phyloP scores from a whole-genome alignment of 2,797 vertebrate genomes.

The Leucoraja ocellata region DNA sequence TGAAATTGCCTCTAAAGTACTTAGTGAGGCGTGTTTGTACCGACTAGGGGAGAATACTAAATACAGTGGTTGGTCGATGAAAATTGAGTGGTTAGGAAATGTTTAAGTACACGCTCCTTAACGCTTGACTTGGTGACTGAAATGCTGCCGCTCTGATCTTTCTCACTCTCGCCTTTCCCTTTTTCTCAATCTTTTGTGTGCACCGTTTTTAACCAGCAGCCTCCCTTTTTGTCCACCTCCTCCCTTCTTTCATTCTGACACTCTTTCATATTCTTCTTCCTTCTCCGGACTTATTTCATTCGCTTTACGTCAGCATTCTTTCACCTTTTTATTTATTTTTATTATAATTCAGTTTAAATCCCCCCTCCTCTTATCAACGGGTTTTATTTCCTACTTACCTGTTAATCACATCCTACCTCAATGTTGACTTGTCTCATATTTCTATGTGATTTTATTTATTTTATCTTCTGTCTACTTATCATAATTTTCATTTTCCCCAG shows the following conservation, averaged over 20 bases:
- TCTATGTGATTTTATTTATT: background rate
- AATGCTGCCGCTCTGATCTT: slow-evolving; percentile 34
- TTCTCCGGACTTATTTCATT: slow-evolving; percentile 38
- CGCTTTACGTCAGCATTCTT: slow-evolving; percentile 34
- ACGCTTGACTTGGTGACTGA: slow-evolving; percentile 43
- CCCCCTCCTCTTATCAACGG: slow-evolving; percentile 48
- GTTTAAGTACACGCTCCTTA: slow-evolving; percentile 55
- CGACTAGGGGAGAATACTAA: slow-evolving; percentile 66
- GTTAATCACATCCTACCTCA: background rate
- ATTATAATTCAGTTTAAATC: slow-evolving; percentile 40
- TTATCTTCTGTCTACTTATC: background rate
- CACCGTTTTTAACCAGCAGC: slow-evolving; percentile 37
- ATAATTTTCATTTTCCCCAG: background rate
- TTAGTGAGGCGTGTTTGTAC: slow-evolving; percentile 70
- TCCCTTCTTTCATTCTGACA: slow-evolving; percentile 46
- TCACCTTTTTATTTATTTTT: slow-evolving; percentile 20
- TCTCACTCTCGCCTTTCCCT: slow-evolving; percentile 44
- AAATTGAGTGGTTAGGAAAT: slow-evolving; percentile 61
- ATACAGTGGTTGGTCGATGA: slow-evolving; percentile 66
- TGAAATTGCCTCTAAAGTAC: slow-evolving; percentile 81
- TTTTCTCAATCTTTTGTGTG: slow-evolving; percentile 35
- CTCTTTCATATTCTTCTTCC: slow-evolving; percentile 49
- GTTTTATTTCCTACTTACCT: slow-evolving; percentile 29
- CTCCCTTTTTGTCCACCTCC: slow-evolving; percentile 48
- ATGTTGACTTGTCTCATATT: background rate